A percentile compares a stretch with the other conserved stretches of the same genome.
Conservation (phyloP, 2,113 vertebrate genomes). For the Chinchilla lanigera region DNA sequence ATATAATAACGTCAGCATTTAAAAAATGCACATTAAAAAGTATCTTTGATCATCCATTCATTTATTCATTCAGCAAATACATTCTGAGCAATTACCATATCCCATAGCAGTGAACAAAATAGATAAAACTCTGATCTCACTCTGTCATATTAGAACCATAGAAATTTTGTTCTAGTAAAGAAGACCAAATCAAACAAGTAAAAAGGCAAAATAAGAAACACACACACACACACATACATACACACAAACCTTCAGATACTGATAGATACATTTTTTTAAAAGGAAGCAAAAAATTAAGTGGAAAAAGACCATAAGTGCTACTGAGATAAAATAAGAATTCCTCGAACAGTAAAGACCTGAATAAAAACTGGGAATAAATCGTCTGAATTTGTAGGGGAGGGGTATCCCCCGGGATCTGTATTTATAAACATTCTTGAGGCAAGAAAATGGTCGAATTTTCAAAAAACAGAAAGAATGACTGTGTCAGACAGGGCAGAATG, state of each 20-base stretch:
- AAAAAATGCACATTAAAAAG: slow-evolving; percentile 8
- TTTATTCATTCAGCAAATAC: neutral
- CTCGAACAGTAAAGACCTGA: neutral
- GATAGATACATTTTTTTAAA: neutral
- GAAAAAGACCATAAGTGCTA: neutral
- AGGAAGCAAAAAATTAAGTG: neutral
- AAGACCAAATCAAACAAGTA: neutral
- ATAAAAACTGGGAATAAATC: neutral
- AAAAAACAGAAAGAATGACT: neutral
- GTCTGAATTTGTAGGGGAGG: neutral
- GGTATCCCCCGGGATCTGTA: neutral
- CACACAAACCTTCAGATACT: neutral
- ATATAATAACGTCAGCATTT: neutral
- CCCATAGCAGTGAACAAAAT: neutral
- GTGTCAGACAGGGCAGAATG: neutral
- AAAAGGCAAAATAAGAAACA: neutral
- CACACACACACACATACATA: neutral
- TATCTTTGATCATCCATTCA: neutral
- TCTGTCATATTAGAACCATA: neutral
- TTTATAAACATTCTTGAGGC: neutral
- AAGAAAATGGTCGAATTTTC: neutral
- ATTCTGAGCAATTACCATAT: neutral
- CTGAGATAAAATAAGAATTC: neutral
- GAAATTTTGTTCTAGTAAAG: neutral
- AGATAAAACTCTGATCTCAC: neutral